phyloP scores from a whole-genome alignment of 2,113 vertebrate species.

The Phrynocephalus versicolor region DNA sequence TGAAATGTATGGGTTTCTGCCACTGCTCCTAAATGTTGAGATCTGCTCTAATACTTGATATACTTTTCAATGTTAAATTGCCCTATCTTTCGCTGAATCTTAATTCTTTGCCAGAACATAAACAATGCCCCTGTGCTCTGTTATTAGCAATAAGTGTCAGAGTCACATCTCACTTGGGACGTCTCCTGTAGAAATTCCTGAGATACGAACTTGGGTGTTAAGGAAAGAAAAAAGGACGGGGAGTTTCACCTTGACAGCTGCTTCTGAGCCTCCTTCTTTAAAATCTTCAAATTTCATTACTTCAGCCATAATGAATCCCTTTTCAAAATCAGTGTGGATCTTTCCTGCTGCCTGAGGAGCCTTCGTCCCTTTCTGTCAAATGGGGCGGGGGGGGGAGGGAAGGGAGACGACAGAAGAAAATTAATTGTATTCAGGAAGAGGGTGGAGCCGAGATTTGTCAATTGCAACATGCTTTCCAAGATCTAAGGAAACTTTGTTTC shows the following conservation, averaged over 20 bases:
- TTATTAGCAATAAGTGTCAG: constrained; percentile 71
- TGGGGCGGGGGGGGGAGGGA: too few species aligned
- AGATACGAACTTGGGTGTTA: constrained; percentile 58
- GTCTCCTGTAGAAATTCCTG: constrained; percentile 65
- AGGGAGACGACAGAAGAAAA: constrained; percentile 78
- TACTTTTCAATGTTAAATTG: constrained; percentile 61
- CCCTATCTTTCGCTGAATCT: constrained; percentile 18
- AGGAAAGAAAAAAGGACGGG: neutral
- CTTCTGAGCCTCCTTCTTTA: constrained; percentile 93
- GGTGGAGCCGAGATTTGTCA: constrained; percentile 74
- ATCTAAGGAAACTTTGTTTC: constrained; percentile 72
- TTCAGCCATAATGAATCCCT: constrained; percentile 97
- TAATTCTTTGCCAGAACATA: constrained; percentile 78
- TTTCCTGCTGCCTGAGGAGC: constrained; percentile 94
- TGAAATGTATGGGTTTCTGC: neutral
- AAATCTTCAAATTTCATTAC: constrained; percentile 98
- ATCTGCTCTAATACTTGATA: constrained; percentile 32
- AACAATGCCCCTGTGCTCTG: constrained; percentile 66
- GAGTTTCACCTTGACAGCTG: constrained; percentile 88
- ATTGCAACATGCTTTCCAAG: constrained; percentile 71
- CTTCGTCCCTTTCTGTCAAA: constrained; percentile 91
- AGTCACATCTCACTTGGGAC: constrained; percentile 72
- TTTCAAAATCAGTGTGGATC: constrained; percentile 92
- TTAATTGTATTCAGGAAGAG: constrained; percentile 87
- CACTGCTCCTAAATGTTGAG: constrained; percentile 11